Conservation (phyloP, 2,797 vertebrate species). For the Mallotus villosus region DNA sequence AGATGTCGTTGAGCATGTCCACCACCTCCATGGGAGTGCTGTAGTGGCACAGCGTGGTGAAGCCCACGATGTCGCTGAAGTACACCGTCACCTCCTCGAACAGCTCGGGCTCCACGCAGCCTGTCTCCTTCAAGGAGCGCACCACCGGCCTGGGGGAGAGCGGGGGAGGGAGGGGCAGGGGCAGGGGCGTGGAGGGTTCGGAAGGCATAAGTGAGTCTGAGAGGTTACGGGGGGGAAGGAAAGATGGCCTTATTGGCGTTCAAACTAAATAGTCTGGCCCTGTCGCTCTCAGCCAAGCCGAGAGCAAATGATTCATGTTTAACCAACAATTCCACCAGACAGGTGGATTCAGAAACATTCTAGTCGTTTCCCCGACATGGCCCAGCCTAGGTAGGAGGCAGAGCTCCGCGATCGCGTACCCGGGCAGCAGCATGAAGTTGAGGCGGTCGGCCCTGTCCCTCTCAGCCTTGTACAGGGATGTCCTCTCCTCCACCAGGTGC, state of each 20-base stretch:
- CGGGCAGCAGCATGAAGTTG: conserved; percentile 94
- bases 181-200: not conserved
- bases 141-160: conserved; percentile 84
- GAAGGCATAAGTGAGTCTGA: not conserved
- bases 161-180: not conserved
- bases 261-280: too few relatives aligned
- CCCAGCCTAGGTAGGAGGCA: too few relatives aligned
- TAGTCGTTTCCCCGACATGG: too few relatives aligned
- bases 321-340: too few relatives aligned
- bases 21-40: conserved; percentile 99
- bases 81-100: conserved; percentile 96
- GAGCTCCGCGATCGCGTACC: conserved; percentile 61
- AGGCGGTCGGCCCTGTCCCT: conserved; percentile 91
- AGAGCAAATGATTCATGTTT: too few relatives aligned
- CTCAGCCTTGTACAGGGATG: conserved; percentile 91
- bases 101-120: conserved; percentile 89
- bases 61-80: conserved; percentile 97
- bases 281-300: too few relatives aligned
- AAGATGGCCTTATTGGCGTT: too few relatives aligned
- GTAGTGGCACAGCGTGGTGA: conserved; percentile 96
- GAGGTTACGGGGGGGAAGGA: not conserved
- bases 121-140: conserved; percentile 93
- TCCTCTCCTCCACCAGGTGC: conserved; percentile 92
- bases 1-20: conserved; percentile 97
- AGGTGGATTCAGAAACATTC: too few relatives aligned